Evolutionary conservation across 23 tunicate species (phyloP), one percentile per base, ranked within the genome.

Genomic region (Ciona savignyi): DNA sequence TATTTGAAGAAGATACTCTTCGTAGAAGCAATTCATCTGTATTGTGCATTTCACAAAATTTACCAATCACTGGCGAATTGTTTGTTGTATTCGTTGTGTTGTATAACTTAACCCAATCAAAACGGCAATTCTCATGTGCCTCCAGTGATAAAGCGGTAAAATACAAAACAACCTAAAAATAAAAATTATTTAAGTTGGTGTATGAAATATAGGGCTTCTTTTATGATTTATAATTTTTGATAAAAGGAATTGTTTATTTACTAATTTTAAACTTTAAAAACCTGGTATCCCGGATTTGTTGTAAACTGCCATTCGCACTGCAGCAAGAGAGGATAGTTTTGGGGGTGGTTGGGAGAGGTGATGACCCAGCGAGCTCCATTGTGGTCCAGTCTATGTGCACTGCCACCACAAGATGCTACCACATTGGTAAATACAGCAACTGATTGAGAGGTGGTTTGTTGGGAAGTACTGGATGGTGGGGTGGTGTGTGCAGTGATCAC

Each of bases 261-360:
- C n/a, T n/a, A n/a, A n/a, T n/a, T n/a, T n/a, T n/a, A n/a, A n/a
- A n/a, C n/a, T n/a, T n/a, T n/a, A n/a, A n/a, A n/a, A n/a, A n/a
- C 89, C 69, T 77, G 78, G 71, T 49, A 77, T 22, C 78, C 89
- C 29, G 74, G 67, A 0, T 0, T n/a, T 24, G 89, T 74, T 21
- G 49, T 27, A 2, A 84, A 31, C 28, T 34, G 70, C 89, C 89
- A 84, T 35, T 19, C 23, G 30, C 89, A 84, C 3, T 63, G 77
- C 15, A 78, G 30, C 3, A 19, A 2, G 6, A 23, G 28, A 1
- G 70, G 34, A 64, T 84, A 84, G 0, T 77, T 56, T 28, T 70
- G 32, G 1, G 89, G 89, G 56, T 35, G 77, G 72, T 68, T 77
- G 2, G 89, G 89, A 25, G 89, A 77, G 4, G 63, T 70, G 24